These are phyloP conservation scores for Ephestia elutella DNA, from an alignment of 1,140 invertebrate genomes.

Conservation along the genomic window DNA sequence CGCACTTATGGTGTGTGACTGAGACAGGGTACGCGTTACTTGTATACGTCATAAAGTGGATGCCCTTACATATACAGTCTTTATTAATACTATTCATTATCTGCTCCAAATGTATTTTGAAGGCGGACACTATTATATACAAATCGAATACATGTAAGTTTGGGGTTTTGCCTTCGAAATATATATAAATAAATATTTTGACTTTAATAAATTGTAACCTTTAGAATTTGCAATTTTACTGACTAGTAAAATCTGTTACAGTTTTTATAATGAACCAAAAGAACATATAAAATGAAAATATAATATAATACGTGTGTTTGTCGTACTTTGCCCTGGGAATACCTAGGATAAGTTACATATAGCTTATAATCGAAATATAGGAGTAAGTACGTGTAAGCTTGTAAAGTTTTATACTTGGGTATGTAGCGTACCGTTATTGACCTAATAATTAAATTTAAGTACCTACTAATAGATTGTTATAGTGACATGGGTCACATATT, in stretches of 20 bases:
- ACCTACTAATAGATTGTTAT: conserved; percentile 52
- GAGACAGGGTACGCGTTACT: too few species aligned
- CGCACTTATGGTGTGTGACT: too few species aligned
- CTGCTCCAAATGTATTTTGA: too few species aligned
- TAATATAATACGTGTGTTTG: not conserved
- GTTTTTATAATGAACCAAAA: not conserved
- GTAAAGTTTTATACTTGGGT: not conserved
- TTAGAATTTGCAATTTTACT: too few species aligned
- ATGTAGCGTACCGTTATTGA: not conserved
- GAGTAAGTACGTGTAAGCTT: not conserved
- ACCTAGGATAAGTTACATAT: not conserved
- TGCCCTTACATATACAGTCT: too few species aligned
- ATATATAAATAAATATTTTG: too few species aligned
- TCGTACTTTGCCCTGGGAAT: not conserved
- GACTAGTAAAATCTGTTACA: not conserved
- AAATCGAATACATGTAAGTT: too few species aligned
- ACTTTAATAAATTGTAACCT: too few species aligned
- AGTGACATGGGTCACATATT: conserved; percentile 55
- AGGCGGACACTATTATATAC: too few species aligned
- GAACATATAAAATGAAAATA: not conserved
- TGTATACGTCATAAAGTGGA: too few species aligned
- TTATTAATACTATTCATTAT: too few species aligned
- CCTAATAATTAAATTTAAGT: not conserved
- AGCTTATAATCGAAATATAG: not conserved
- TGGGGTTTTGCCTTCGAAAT: too few species aligned